Evolutionary conservation across 2,113 vertebrate species (phyloP), one percentile per base, ranked within the genome.

Genomic region (Centrocercus urophasianus): DNA sequence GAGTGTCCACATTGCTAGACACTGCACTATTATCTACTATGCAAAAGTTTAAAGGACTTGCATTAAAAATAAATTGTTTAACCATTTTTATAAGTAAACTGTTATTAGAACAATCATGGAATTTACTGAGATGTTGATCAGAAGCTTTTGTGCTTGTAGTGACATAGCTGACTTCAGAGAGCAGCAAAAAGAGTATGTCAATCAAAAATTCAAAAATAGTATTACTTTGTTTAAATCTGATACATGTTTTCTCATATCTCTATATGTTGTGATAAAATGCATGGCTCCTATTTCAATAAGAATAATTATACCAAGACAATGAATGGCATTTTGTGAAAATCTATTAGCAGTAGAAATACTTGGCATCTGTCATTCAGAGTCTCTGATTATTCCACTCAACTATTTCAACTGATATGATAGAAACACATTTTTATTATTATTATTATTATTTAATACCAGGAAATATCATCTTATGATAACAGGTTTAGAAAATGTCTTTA

Each of bases 311-410:
- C 65, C 69, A 88, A 80, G 82, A 40, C 9, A 65, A 76, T 82
- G 59, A 88, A 43, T 87, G 40, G 5, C 28, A 85, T 84, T 90
- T 84, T 75, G 16, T 92, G 54, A 86, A 86, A 81, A 84, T 72
- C 83, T 86, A 52, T 78, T 78, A 92, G 30, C 57, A 54, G 22
- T 56, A 86, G 59, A 89, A 78, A 54, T 84, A 54, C 28, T 38
- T 36, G 5, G 5, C 88, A 42, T 64, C 66, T 92, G 56, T 77
- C 76, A 83, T 45, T 78, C 61, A 85, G 72, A 12, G 42, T 27
- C 32, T 64, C 17, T 57, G 14, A 52, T 64, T 56, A 20, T 57
- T 43, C 34, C 27, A 69, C 15, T 81, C 70, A 72, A 83, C 61
- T 20, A 18, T 72, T 67, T 66, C 24, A 78, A 72, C 34, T 88